Conservation (phyloP, 2,888 invertebrate species). For the Seira ritae region DNA sequence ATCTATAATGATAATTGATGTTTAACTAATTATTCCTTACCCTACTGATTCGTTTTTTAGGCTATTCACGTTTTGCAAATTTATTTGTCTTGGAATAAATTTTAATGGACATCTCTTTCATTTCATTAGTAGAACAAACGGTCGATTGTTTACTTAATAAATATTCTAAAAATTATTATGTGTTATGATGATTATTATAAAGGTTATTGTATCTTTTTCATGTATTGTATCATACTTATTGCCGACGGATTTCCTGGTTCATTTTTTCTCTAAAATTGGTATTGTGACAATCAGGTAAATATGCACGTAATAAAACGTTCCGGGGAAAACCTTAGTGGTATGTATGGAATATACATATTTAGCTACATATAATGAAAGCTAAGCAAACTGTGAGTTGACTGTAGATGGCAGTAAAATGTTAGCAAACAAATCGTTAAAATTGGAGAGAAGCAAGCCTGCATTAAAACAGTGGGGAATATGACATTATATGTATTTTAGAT, state of each 20-base stretch:
- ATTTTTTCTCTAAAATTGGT: slow-evolving; percentile 21
- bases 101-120: background rate
- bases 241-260: slow-evolving; percentile 59
- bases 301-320: slow-evolving; percentile 13
- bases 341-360: background rate
- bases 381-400: background rate
- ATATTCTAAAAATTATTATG: background rate
- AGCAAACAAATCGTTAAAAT: slow-evolving; percentile 5
- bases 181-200: slow-evolving; percentile 1
- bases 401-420: background rate
- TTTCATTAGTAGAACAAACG: background rate
- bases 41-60: background rate
- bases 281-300: slow-evolving; percentile 46
- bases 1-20: slow-evolving; percentile 22
- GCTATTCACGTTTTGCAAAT: background rate
- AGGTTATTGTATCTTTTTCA: slow-evolving; percentile 26
- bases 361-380: too few relatives aligned
- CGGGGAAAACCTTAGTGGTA: background rate
- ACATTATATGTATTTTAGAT: too few relatives aligned
- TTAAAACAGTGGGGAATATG: too few relatives aligned
- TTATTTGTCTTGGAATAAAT: slow-evolving; percentile 31
- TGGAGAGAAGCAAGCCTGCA: background rate
- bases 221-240: slow-evolving; percentile 46
- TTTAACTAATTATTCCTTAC: background rate
- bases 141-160: background rate